These are phyloP conservation scores for Dichetophora obliterata DNA, from an alignment of 2,888 invertebrate genomes.

Conservation along the genomic window DNA sequence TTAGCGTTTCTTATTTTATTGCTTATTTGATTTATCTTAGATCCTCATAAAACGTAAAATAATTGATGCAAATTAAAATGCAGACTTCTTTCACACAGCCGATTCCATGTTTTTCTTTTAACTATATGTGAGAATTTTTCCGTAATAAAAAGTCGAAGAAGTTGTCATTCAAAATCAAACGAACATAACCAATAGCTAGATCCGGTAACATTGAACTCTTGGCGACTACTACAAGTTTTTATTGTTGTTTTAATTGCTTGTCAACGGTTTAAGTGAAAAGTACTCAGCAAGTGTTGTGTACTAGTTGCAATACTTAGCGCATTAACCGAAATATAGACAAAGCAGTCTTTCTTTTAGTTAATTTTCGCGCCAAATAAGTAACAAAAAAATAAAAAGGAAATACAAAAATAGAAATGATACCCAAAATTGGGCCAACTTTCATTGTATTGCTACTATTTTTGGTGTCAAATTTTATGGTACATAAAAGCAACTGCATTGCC, in stretches of 20 bases:
- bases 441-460: slow-evolving; percentile 42
- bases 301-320: neutral
- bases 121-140: no score
- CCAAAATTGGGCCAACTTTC: slow-evolving; percentile 47
- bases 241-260: no score
- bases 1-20: no score
- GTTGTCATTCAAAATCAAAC: neutral
- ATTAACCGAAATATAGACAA: neutral
- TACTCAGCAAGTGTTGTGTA: neutral
- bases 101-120: neutral
- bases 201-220: neutral
- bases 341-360: neutral
- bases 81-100: neutral
- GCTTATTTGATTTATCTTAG: no score
- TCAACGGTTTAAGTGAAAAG: no score
- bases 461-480: slow-evolving; percentile 40
- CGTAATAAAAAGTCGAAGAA: neutral
- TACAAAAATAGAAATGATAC: slow-evolving; percentile 51
- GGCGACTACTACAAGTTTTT: no score
- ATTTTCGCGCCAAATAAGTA: neutral
- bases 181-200: neutral
- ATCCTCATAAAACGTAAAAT: no score
- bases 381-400: neutral
- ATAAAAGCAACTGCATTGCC: slow-evolving; percentile 59
- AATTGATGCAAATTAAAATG: neutral